phyloP scores from a whole-genome alignment of 2,113 vertebrate species.

The Austrofundulus limnaeus region DNA sequence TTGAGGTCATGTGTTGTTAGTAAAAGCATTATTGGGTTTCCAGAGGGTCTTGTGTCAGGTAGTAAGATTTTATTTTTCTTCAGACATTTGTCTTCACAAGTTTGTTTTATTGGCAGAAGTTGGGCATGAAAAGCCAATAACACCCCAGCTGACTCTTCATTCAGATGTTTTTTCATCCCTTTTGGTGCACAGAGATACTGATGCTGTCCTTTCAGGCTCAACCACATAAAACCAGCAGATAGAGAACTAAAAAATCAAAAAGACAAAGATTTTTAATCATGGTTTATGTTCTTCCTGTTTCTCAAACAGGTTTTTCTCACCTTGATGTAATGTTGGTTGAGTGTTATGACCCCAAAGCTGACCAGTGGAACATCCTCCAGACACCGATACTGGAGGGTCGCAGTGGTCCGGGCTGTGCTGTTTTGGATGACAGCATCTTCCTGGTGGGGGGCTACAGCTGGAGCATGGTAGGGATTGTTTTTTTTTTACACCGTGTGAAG shows the following conservation, averaged over 20 bases:
- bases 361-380: conserved; percentile 98
- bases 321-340: conserved; percentile 98
- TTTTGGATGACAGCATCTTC: conserved; percentile 94
- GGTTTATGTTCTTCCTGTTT: neutral
- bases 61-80: too few species aligned
- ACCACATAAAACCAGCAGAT: neutral
- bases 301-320: conserved; percentile 91
- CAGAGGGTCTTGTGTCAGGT: too few species aligned
- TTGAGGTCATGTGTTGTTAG: too few species aligned
- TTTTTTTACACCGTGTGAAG: neutral
- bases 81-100: neutral
- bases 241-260: neutral
- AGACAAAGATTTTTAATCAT: neutral
- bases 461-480: conserved; percentile 92
- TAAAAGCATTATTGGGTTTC: too few species aligned
- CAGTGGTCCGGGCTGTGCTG: conserved; percentile 94
- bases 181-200: neutral
- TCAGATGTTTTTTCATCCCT: neutral
- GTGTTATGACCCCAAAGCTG: conserved; percentile 96
- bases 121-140: neutral
- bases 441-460: conserved; percentile 98
- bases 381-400: conserved; percentile 97
- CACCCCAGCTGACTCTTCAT: neutral
- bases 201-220: neutral
- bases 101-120: neutral